These are phyloP conservation scores for Otis tarda DNA, from an alignment of 2,113 vertebrate genomes.

Conservation along the genomic window DNA sequence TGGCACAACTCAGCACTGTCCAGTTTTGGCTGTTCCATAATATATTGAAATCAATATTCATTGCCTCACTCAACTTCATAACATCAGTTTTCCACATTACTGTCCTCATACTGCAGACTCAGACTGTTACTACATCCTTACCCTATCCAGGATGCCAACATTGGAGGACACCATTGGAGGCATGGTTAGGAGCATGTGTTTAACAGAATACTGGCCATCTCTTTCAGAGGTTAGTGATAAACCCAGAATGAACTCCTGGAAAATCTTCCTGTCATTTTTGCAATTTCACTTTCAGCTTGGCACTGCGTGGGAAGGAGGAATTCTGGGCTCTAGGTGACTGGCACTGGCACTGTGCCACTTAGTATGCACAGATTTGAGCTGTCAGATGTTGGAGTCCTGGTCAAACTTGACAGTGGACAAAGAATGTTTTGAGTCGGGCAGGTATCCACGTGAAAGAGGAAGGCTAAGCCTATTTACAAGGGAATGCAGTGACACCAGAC, in stretches of 20 bases:
- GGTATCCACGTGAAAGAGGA: not conserved
- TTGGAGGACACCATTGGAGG: accelerated
- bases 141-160: not conserved
- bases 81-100: not conserved
- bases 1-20: not conserved
- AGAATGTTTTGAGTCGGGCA: not conserved
- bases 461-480: not conserved
- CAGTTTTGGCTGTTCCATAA: not conserved
- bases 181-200: not conserved
- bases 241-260: not conserved
- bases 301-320: not conserved
- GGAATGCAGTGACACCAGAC: not conserved
- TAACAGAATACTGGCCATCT: not conserved
- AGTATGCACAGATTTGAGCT: not conserved
- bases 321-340: not conserved
- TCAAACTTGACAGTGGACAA: not conserved
- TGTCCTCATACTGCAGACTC: not conserved
- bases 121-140: not conserved
- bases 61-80: not conserved
- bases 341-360: not conserved
- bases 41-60: not conserved
- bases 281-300: not conserved
- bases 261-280: not conserved
- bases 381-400: not conserved
- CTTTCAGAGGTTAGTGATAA: not conserved